These are phyloP conservation scores for Phataginus tricuspis DNA, from an alignment of 2,797 vertebrate species.

Conservation along the genomic window DNA sequence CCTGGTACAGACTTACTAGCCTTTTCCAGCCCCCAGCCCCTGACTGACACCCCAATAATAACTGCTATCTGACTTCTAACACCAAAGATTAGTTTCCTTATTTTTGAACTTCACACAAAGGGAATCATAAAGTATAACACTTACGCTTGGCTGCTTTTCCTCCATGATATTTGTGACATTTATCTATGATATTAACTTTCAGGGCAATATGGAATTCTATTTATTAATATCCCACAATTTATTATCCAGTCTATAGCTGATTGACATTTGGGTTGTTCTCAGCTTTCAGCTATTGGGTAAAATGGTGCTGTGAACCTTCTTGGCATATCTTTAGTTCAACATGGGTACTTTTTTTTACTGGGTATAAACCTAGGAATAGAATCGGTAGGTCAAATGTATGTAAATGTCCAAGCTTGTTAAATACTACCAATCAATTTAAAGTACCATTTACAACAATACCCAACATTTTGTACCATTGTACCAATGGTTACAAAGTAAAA, in stretches of 20 bases:
- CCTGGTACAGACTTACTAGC: neutral
- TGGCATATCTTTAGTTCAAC: neutral
- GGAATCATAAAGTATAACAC: neutral
- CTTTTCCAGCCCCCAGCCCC: neutral
- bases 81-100: neutral
- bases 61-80: neutral
- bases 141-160: conserved; percentile 29
- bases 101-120: neutral
- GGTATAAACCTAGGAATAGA: neutral
- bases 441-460: neutral
- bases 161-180: neutral
- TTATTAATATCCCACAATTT: neutral
- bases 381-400: neutral
- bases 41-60: neutral
- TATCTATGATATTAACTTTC: neutral
- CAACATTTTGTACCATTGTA: neutral
- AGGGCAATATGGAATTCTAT: neutral
- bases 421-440: neutral
- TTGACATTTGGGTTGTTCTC: neutral
- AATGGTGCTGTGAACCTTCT: neutral
- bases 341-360: neutral
- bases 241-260: neutral
- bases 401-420: neutral
- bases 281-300: neutral
- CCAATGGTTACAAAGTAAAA: neutral